These are phyloP conservation scores for Pogonocichla stellata DNA, from an alignment of 2,113 vertebrate genomes.

Conservation along the genomic window DNA sequence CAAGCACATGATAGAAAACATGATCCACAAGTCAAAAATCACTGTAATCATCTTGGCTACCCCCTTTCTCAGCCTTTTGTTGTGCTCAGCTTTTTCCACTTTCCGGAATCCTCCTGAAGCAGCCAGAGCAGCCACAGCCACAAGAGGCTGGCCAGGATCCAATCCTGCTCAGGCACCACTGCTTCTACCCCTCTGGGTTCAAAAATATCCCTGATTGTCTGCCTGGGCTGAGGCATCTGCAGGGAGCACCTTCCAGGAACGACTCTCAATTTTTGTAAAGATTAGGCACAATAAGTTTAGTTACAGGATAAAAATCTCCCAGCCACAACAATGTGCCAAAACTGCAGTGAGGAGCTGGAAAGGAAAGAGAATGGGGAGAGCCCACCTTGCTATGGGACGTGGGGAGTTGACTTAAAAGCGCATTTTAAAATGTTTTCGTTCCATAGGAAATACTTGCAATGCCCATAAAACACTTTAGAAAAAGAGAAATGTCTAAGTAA, in stretches of 20 bases:
- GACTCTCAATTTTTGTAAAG: neutral
- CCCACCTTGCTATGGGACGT: neutral
- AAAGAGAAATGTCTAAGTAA: neutral
- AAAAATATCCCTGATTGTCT: accelerated
- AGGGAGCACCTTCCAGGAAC: neutral
- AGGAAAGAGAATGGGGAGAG: neutral
- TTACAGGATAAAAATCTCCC: neutral
- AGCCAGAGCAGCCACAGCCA: neutral
- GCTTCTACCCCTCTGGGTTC: neutral
- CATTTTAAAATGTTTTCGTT: neutral
- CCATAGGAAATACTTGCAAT: neutral
- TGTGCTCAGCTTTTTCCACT: neutral
- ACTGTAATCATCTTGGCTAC: neutral
- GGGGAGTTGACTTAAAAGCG: neutral
- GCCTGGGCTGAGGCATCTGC: neutral
- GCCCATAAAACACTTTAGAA: neutral
- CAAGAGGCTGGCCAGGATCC: neutral
- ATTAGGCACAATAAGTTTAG: neutral
- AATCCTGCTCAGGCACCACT: neutral
- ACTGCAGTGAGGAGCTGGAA: neutral
- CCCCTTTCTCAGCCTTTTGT: neutral
- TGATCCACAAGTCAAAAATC: neutral
- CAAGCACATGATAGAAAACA: neutral
- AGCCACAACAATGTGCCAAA: accelerated
- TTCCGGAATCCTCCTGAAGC: neutral